Conservation (phyloP, 2,888 invertebrate genomes). For the Callyntrura guangdongensis region DNA sequence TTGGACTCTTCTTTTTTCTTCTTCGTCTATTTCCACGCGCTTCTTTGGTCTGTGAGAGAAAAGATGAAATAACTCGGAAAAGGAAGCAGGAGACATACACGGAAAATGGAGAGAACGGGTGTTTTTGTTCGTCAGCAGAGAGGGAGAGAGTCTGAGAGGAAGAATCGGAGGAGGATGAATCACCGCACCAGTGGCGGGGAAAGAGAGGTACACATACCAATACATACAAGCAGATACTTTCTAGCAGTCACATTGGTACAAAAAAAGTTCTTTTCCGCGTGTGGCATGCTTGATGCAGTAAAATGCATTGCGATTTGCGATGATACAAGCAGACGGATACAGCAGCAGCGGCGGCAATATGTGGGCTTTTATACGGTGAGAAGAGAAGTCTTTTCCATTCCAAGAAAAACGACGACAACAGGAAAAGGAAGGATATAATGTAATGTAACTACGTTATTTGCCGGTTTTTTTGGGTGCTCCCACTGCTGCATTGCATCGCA, state of each 20-base stretch:
- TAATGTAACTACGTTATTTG: constrained; percentile 17
- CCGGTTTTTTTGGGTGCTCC: constrained; percentile 34
- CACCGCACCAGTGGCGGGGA: constrained; percentile 52
- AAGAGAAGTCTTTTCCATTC: constrained; percentile 6
- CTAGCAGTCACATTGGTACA: constrained; percentile 34
- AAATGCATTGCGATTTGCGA: constrained; percentile 36
- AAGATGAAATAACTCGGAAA: constrained; percentile 33
- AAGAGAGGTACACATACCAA: neutral
- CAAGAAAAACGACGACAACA: neutral
- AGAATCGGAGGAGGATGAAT: constrained; percentile 68
- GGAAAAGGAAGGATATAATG: constrained; percentile 33
- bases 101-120: constrained; percentile 51
- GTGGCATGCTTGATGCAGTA: constrained; percentile 47
- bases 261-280: constrained; percentile 28
- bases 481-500: constrained; percentile 48
- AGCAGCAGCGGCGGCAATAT: constrained; percentile 26
- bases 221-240: neutral
- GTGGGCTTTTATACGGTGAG: constrained; percentile 27
- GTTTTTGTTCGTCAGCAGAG: constrained; percentile 56
- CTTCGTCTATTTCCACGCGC: constrained; percentile 29
- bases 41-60: neutral
- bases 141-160: neutral
- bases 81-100: constrained; percentile 55
- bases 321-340: neutral
- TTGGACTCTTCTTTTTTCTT: constrained; percentile 62